A percentile compares a stretch with the other conserved stretches of the same genome.
Conservation (phyloP, 2,888 invertebrate genomes). For the Chloroclysta siterata region DNA sequence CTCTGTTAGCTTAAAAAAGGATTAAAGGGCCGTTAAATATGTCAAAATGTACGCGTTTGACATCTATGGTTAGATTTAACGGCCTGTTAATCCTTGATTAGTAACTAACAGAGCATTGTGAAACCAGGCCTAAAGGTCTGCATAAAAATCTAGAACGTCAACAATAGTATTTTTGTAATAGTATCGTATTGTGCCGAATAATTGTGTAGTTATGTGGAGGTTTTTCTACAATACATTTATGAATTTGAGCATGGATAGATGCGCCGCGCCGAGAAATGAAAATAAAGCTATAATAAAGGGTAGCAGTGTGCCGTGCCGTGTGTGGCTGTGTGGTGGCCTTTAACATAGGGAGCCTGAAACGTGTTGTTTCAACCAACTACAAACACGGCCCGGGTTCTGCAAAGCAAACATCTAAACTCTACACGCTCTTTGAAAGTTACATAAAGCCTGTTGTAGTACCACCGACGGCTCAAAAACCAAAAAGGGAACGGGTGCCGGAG, state of each 20-base stretch:
- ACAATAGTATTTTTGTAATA: slow-evolving; percentile 41
- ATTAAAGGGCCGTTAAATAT: too few relatives aligned
- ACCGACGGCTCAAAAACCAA: too few relatives aligned
- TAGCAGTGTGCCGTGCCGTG: slow-evolving; percentile 51
- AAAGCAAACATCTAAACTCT: slow-evolving; percentile 49
- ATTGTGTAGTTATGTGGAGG: slow-evolving; percentile 26
- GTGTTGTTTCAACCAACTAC: slow-evolving; percentile 60
- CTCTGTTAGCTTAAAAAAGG: too few relatives aligned
- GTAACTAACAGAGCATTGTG: too few relatives aligned
- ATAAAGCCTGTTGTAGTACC: slow-evolving; percentile 12
- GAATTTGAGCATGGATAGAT: slow-evolving; percentile 50
- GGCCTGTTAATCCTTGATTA: too few relatives aligned
- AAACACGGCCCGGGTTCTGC: slow-evolving; percentile 43
- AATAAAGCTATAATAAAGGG: slow-evolving; percentile 54
- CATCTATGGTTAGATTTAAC: too few relatives aligned
- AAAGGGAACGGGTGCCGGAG: too few relatives aligned
- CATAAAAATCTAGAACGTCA: slow-evolving; percentile 22
- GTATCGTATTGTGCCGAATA: slow-evolving; percentile 41
- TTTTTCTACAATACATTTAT: slow-evolving; percentile 45
- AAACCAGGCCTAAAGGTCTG: slow-evolving; percentile 43
- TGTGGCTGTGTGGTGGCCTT: slow-evolving; percentile 47
- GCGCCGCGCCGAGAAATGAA: slow-evolving; percentile 53
- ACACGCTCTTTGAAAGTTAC: slow-evolving; percentile 28
- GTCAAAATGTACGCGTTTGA: too few relatives aligned
- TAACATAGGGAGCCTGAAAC: slow-evolving; percentile 52